phyloP scores from a whole-genome alignment of 2,797 vertebrate genomes.

The Squalus acanthias region DNA sequence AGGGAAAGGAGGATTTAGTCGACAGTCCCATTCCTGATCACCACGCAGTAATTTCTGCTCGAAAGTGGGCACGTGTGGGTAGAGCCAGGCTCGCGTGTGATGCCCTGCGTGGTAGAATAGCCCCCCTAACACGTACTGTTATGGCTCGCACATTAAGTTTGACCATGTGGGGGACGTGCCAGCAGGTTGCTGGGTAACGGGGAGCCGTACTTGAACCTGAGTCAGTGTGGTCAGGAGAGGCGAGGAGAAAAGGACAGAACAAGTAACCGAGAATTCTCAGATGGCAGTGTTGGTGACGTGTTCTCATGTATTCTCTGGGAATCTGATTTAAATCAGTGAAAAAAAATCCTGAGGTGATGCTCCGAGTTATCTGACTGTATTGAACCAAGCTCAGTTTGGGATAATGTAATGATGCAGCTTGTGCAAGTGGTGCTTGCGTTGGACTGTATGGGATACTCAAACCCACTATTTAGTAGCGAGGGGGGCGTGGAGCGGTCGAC shows the following conservation, averaged over 20 bases:
- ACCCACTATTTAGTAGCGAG: background rate
- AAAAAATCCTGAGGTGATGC: background rate
- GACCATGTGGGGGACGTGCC: background rate
- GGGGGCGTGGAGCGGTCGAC: background rate
- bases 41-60: background rate
- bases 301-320: background rate
- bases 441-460: background rate
- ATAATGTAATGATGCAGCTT: background rate
- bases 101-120: background rate
- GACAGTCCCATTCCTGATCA: background rate
- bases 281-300: background rate
- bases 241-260: background rate
- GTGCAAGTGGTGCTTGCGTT: background rate
- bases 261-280: background rate
- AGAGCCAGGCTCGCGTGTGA: background rate
- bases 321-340: background rate
- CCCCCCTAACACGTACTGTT: background rate
- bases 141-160: background rate
- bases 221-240: background rate
- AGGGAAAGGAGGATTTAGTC: background rate
- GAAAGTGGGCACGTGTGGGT: background rate
- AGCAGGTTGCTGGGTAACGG: background rate
- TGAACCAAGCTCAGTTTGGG: background rate
- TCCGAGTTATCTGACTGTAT: background rate
- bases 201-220: background rate